Conservation (phyloP, 2,888 invertebrate species). For the Campoplex capitator region DNA sequence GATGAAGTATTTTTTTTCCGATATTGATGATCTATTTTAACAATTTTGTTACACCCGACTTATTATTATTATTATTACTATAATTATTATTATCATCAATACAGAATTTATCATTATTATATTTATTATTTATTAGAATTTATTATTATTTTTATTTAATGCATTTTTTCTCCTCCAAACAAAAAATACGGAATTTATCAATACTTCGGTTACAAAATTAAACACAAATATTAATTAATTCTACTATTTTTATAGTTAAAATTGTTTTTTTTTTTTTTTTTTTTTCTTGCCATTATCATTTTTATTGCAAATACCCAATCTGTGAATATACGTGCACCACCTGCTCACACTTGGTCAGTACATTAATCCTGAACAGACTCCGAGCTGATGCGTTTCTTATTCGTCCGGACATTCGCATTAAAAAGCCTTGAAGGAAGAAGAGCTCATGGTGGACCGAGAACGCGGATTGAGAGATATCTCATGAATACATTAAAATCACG, state of each 20-base stretch:
- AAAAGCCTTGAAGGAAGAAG: slow-evolving; percentile 24
- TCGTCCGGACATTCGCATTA: slow-evolving; percentile 46
- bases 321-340: slow-evolving; percentile 39
- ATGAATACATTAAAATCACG: slow-evolving; percentile 64
- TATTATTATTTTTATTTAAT: too few relatives aligned
- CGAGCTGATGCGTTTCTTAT: slow-evolving; percentile 21
- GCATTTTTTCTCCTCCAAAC: too few relatives aligned
- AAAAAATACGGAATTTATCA: neutral
- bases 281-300: neutral
- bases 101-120: too few relatives aligned
- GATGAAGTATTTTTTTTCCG: neutral
- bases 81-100: too few relatives aligned
- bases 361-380: slow-evolving; percentile 42
- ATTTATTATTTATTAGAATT: too few relatives aligned
- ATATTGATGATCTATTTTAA: neutral
- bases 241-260: too few relatives aligned
- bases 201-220: neutral
- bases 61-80: neutral
- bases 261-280: neutral
- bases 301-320: neutral
- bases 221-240: too few relatives aligned
- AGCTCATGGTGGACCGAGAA: slow-evolving; percentile 47
- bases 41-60: neutral
- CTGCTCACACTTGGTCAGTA: slow-evolving; percentile 47
- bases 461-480: slow-evolving; percentile 60